phyloP scores from a whole-genome alignment of 2,797 vertebrate species.

The Sebastolobus alascanus region DNA sequence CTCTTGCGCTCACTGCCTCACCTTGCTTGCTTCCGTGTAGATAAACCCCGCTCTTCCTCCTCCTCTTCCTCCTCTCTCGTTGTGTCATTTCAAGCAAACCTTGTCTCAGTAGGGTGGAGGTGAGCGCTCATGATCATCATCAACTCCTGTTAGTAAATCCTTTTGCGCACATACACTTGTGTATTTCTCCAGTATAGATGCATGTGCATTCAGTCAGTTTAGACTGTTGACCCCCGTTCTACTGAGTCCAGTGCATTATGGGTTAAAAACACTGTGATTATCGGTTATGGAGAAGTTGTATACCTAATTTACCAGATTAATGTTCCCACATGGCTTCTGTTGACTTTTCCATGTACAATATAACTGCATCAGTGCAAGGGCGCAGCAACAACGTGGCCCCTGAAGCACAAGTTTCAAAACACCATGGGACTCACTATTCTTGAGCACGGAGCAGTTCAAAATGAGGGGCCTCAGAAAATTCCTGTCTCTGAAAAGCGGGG shows the following conservation, averaged over 20 bases:
- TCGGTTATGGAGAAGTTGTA: neutral
- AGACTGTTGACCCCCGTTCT: neutral
- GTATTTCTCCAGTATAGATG: neutral
- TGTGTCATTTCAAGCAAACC: neutral
- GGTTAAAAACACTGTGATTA: neutral
- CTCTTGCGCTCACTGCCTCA: neutral
- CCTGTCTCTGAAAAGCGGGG: conserved; percentile 74
- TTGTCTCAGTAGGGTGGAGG: neutral
- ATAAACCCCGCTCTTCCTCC: neutral
- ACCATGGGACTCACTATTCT: conserved; percentile 23
- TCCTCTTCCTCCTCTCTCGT: neutral
- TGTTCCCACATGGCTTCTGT: neutral
- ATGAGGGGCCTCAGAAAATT: conserved; percentile 70
- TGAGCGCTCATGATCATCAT: neutral
- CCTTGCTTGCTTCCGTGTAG: neutral
- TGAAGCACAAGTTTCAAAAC: conserved; percentile 17
- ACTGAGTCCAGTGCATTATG: neutral
- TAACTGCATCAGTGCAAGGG: conserved; percentile 2
- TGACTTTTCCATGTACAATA: neutral
- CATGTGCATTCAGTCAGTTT: neutral
- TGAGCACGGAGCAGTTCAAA: conserved; percentile 65
- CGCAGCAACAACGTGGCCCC: neutral
- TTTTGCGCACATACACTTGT: neutral
- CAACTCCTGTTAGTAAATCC: neutral
- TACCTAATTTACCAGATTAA: neutral